Evolutionary conservation across 2,797 vertebrate species (phyloP).

Genomic region (Chrosomus eos): DNA sequence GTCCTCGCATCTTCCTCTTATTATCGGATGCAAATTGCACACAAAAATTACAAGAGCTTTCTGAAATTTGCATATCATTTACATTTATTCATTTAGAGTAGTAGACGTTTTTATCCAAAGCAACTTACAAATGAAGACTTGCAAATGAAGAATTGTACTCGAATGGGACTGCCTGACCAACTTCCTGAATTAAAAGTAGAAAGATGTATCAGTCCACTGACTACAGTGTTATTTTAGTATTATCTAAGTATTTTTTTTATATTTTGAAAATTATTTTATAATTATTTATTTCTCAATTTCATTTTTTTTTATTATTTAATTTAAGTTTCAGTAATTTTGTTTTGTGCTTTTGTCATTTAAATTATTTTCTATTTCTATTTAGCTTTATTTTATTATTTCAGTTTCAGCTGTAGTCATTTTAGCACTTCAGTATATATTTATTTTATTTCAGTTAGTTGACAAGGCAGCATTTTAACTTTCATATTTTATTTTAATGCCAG

Average conservation of each 20-base stretch:
- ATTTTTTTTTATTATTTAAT: background rate
- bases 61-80: slow-evolving; percentile 3
- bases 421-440: background rate
- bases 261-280: background rate
- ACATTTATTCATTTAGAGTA: background rate
- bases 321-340: background rate
- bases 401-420: background rate
- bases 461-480: background rate
- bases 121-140: slow-evolving; percentile 6
- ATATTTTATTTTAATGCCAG: background rate
- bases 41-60: background rate
- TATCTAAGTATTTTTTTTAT: background rate
- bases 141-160: background rate
- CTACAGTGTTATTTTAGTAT: background rate
- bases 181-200: background rate
- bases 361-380: background rate
- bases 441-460: background rate
- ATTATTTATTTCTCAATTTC: background rate
- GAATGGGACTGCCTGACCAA: background rate
- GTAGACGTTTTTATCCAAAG: slow-evolving; percentile 7
- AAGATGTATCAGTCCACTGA: background rate
- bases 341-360: background rate
- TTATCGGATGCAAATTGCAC: background rate
- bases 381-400: background rate
- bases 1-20: background rate